Evolutionary conservation across 2,888 invertebrate species (phyloP).

Genomic region (Sinodicranocentrus sp.): DNA sequence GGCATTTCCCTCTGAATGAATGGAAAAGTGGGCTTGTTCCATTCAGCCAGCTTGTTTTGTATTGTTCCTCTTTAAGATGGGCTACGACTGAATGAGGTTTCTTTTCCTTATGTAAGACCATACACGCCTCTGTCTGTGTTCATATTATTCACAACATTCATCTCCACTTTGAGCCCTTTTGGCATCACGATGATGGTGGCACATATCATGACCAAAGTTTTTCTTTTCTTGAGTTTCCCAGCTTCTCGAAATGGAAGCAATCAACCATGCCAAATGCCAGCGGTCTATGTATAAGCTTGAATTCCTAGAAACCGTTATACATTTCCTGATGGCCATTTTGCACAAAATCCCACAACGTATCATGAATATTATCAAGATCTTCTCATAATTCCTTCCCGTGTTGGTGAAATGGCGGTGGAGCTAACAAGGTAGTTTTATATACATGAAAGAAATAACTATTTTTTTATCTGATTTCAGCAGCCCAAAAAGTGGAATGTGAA

Average conservation of each 20-base stretch:
- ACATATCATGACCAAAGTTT: too few species aligned
- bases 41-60: constrained; percentile 26
- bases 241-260: constrained; percentile 26
- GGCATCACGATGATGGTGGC: too few species aligned
- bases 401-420: too few species aligned
- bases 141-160: too few species aligned
- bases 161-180: too few species aligned
- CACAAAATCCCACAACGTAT: neutral
- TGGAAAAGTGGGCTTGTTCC: constrained; percentile 35
- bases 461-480: neutral
- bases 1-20: constrained; percentile 38
- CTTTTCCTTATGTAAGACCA: too few species aligned
- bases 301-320: constrained; percentile 7
- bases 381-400: constrained; percentile 5
- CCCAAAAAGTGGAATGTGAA: neutral
- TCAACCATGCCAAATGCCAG: constrained; percentile 47
- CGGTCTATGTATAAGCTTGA: constrained; percentile 4
- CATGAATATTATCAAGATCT: neutral
- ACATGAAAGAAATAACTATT: neutral
- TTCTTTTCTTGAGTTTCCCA: neutral
- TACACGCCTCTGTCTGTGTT: too few species aligned
- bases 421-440: neutral
- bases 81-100: neutral
- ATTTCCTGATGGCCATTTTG: neutral
- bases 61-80: constrained; percentile 22